Evolutionary conservation across 1,140 invertebrate genomes (phyloP).

Genomic region (Antheraea pernyi): DNA sequence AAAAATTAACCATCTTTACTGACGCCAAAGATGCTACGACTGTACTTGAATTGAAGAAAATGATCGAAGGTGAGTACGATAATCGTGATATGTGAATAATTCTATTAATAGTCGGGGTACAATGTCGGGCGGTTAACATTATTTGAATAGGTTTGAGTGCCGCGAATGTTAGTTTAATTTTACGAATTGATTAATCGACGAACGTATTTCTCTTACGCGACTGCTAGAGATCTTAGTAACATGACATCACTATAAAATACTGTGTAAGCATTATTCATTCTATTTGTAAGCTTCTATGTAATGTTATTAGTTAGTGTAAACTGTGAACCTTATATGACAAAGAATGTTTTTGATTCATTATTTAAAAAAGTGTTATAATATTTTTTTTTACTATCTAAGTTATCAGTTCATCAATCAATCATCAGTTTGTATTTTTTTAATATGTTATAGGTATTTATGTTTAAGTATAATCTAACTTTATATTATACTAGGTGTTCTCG

Average conservation of each 20-base stretch:
- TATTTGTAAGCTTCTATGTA: neutral
- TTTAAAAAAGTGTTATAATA: too few relatives aligned
- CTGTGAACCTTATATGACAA: too few relatives aligned
- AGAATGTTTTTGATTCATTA: too few relatives aligned
- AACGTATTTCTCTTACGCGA: neutral
- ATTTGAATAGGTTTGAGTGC: neutral
- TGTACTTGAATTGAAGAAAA: constrained; percentile 96
- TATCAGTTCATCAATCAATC: too few relatives aligned
- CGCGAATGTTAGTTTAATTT: neutral
- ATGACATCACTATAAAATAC: neutral
- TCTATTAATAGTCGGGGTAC: constrained; percentile 72
- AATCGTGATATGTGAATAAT: constrained; percentile 45
- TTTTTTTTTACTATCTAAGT: too few relatives aligned
- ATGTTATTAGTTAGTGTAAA: neutral
- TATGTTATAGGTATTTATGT: too few relatives aligned
- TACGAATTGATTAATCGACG: neutral
- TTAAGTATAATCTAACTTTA: too few relatives aligned
- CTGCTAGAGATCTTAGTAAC: neutral
- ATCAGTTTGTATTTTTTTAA: too few relatives aligned
- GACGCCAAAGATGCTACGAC: constrained; percentile 98
- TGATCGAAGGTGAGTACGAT: constrained; percentile 91
- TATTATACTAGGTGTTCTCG: too few relatives aligned
- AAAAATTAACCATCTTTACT: constrained; percentile 98
- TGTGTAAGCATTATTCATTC: neutral
- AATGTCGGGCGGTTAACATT: constrained; percentile 45